Percentiles rank a stretch among this genome's conserved stretches.
Conservation (phyloP, 2,888 invertebrate genomes). For the Graphium colonna region DNA sequence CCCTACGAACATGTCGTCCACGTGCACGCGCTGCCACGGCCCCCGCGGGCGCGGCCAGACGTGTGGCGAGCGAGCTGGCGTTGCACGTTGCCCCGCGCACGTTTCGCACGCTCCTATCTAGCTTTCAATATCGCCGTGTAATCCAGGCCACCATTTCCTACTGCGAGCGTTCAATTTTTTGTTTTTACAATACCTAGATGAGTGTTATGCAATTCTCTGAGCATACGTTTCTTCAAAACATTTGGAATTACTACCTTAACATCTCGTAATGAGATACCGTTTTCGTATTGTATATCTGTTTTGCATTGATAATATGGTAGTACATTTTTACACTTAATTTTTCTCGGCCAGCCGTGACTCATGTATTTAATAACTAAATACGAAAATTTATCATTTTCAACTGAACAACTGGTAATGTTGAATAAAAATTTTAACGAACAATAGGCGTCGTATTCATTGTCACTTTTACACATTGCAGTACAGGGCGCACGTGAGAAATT, state of each 20-base stretch:
- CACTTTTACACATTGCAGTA: background rate
- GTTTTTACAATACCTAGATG: background rate
- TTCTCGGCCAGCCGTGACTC: background rate
- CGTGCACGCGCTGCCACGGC: background rate
- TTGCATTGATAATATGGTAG: background rate
- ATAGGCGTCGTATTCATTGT: too few relatives aligned
- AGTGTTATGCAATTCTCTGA: too few relatives aligned
- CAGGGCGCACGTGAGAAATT: slow-evolving; percentile 4
- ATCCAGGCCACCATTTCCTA: slow-evolving; percentile 20
- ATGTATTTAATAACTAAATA: background rate
- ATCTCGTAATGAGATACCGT: too few relatives aligned
- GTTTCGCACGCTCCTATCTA: background rate
- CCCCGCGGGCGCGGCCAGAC: background rate
- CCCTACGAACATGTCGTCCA: background rate
- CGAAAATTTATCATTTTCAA: background rate
- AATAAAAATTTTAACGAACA: too few relatives aligned
- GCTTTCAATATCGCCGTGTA: slow-evolving; percentile 15
- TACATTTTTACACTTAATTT: background rate
- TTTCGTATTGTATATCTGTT: too few relatives aligned
- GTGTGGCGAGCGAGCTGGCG: background rate
- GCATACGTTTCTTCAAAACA: too few relatives aligned
- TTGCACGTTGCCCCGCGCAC: background rate
- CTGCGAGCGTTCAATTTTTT: background rate
- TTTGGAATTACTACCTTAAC: too few relatives aligned
- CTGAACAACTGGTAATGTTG: background rate